These are phyloP conservation scores for Corvus cornix DNA, from an alignment of 2,113 vertebrate genomes.

Conservation along the genomic window DNA sequence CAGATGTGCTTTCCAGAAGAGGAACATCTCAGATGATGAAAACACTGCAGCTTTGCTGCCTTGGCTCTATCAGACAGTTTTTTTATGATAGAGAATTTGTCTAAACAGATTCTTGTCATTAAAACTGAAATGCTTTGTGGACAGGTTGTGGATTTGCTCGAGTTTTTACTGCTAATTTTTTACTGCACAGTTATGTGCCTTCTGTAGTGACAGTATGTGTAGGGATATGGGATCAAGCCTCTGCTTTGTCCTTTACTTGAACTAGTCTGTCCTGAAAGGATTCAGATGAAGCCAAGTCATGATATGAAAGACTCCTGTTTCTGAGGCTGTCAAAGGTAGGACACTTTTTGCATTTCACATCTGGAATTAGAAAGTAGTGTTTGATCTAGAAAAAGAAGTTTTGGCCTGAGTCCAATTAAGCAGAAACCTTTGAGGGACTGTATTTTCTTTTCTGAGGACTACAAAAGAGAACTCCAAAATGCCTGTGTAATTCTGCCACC, in stretches of 20 bases:
- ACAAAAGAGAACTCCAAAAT: not conserved
- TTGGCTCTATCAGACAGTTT: not conserved
- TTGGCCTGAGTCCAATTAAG: not conserved
- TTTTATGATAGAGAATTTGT: not conserved
- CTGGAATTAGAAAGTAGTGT: not conserved
- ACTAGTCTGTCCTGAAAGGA: not conserved
- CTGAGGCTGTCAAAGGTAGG: not conserved
- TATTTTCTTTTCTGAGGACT: not conserved
- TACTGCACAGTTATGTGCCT: not conserved
- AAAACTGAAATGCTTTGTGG: not conserved
- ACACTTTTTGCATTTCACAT: not conserved
- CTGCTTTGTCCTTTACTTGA: not conserved
- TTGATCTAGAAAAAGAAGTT: not conserved
- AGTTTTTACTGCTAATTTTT: not conserved
- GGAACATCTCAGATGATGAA: constrained; percentile 29
- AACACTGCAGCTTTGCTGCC: not conserved
- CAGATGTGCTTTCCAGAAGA: constrained; percentile 13
- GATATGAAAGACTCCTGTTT: not conserved
- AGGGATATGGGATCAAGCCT: not conserved
- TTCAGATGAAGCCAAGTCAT: not conserved
- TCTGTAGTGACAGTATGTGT: not conserved
- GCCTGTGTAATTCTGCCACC: not conserved
- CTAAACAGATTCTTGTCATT: constrained; percentile 26
- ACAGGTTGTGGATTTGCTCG: not conserved
- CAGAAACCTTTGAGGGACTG: not conserved